A percentile compares a stretch with the other conserved stretches of the same genome.
Evolutionary conservation across 2,888 invertebrate genomes (phyloP).

Genomic region (Gibbula magus): DNA sequence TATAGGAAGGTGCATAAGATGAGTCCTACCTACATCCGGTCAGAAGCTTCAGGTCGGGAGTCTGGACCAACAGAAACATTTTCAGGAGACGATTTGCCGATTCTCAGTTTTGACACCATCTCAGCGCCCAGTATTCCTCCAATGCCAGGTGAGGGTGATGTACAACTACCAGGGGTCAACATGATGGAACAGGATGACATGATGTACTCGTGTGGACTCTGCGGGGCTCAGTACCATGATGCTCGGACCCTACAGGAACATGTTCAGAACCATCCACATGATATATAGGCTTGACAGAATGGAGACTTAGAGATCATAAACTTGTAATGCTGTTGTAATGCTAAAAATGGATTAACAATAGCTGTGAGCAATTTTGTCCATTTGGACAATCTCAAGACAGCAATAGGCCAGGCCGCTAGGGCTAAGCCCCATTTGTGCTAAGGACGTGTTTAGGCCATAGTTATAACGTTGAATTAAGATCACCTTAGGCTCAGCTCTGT

Average conservation of each 20-base stretch:
- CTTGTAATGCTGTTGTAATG: too few relatives aligned
- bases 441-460: too few relatives aligned
- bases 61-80: background rate
- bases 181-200: background rate
- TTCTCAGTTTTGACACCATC: background rate
- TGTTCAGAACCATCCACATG: slow-evolving; percentile 4
- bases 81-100: background rate
- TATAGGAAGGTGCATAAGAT: background rate
- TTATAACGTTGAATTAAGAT: too few relatives aligned
- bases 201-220: slow-evolving; percentile 2
- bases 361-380: too few relatives aligned
- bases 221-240: background rate
- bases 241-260: background rate
- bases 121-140: background rate
- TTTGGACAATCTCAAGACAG: too few relatives aligned
- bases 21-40: background rate
- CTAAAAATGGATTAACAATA: too few relatives aligned
- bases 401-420: too few relatives aligned
- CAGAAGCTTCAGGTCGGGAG: background rate
- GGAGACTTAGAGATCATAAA: too few relatives aligned
- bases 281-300: background rate
- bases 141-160: background rate
- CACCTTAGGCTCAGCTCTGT: too few relatives aligned
- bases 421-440: too few relatives aligned
- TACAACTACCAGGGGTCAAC: background rate